phyloP scores from a whole-genome alignment of 2,113 vertebrate genomes.

The Peucedramus taeniatus region DNA sequence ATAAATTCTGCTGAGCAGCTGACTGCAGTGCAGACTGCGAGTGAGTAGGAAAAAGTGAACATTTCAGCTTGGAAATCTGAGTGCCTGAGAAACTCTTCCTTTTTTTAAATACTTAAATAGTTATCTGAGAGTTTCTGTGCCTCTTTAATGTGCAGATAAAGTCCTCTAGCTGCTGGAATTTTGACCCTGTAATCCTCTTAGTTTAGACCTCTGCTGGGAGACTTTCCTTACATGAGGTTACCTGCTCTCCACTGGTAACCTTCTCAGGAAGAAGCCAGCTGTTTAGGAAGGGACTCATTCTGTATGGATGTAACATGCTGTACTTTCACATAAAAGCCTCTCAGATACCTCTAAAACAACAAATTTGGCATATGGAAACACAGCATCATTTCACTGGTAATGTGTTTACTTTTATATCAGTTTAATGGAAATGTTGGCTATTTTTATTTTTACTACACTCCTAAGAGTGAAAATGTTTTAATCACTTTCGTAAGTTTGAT shows the following conservation, averaged over 20 bases:
- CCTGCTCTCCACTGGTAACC: background rate
- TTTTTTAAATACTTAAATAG: background rate
- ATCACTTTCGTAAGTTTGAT: background rate
- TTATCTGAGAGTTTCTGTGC: background rate
- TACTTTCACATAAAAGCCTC: background rate
- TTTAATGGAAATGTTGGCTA: background rate
- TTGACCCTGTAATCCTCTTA: constrained; percentile 60
- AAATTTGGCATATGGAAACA: background rate
- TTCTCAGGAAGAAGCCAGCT: background rate
- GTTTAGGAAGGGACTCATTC: background rate
- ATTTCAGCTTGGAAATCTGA: background rate
- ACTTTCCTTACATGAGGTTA: background rate
- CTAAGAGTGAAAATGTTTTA: background rate
- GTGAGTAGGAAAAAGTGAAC: background rate
- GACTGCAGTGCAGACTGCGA: background rate
- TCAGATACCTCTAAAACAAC: background rate
- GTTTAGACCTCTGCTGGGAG: background rate
- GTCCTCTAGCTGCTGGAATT: constrained; percentile 27
- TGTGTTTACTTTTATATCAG: background rate
- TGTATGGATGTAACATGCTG: background rate
- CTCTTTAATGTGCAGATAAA: constrained; percentile 18
- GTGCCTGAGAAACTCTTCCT: background rate
- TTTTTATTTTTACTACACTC: background rate
- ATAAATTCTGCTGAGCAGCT: background rate
- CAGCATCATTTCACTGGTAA: background rate